These are phyloP conservation scores for Drosophila grimshawi DNA, from an alignment of 1,140 invertebrate genomes.

Conservation along the genomic window DNA sequence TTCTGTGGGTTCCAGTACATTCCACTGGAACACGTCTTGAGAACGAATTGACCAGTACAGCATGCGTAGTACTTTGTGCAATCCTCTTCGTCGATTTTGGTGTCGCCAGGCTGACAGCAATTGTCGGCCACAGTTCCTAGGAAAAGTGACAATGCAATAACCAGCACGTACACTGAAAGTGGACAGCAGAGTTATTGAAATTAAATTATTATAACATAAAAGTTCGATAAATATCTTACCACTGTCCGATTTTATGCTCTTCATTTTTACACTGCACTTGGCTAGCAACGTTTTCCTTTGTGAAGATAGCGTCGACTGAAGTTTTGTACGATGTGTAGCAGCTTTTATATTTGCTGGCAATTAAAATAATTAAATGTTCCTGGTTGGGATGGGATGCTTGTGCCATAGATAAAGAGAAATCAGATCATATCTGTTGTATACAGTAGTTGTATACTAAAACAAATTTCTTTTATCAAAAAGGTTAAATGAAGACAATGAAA, in stretches of 20 bases:
- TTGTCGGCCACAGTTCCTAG: constrained; percentile 35
- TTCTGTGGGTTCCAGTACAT: constrained; percentile 31
- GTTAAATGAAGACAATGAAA: constrained; percentile 18
- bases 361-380: constrained; percentile 70
- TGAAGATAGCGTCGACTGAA: constrained; percentile 43
- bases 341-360: constrained; percentile 70
- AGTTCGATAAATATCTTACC: constrained; percentile 39
- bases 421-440: constrained; percentile 47
- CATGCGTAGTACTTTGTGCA: constrained; percentile 57
- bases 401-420: constrained; percentile 49
- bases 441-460: constrained; percentile 44
- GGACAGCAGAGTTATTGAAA: background rate
- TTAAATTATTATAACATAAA: background rate
- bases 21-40: constrained; percentile 47
- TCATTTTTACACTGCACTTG: constrained; percentile 50
- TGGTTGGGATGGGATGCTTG: constrained; percentile 35
- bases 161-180: constrained; percentile 32
- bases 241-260: constrained; percentile 15
- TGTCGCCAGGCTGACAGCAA: constrained; percentile 58
- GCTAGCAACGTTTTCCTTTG: constrained; percentile 28
- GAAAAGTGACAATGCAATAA: constrained; percentile 35
- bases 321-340: constrained; percentile 10
- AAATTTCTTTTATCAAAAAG: constrained; percentile 21
- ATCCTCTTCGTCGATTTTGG: constrained; percentile 41
- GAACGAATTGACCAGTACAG: constrained; percentile 49